These are phyloP conservation scores for Steatocranus sp. DNA, from an alignment of 2,797 vertebrate species.

Conservation along the genomic window DNA sequence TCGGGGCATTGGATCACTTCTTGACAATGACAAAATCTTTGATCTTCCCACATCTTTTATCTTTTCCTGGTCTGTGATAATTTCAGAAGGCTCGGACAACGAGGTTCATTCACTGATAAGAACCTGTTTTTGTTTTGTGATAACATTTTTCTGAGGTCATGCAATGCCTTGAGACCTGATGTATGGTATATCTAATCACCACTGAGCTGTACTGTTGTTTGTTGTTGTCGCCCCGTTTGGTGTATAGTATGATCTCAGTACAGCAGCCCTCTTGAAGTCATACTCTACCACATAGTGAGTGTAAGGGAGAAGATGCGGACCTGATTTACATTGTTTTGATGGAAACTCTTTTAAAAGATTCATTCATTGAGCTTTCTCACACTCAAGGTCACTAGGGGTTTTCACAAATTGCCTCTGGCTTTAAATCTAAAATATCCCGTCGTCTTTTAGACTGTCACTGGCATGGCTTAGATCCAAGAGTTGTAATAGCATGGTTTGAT, in stretches of 20 bases:
- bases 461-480: constrained; percentile 44
- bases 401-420: constrained; percentile 46
- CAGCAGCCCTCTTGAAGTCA: constrained; percentile 9
- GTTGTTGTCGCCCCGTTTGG: constrained; percentile 21
- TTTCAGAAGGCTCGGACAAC: constrained; percentile 58
- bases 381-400: constrained; percentile 25
- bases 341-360: constrained; percentile 20
- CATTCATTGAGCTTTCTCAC: constrained; percentile 44
- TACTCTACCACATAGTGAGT: background rate
- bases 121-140: constrained; percentile 33
- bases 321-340: constrained; percentile 23
- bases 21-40: constrained; percentile 47
- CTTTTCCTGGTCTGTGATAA: constrained; percentile 37
- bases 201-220: constrained; percentile 26
- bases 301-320: constrained; percentile 19
- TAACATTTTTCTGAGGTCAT: constrained; percentile 55
- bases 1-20: constrained; percentile 10
- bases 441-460: constrained; percentile 41
- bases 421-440: constrained; percentile 68
- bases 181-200: constrained; percentile 34
- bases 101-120: constrained; percentile 53
- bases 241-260: constrained; percentile 37
- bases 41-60: constrained; percentile 51
- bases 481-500: constrained; percentile 27
- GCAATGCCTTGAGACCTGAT: constrained; percentile 44